Conservation (phyloP, 2,113 vertebrate genomes). For the Phodopus roborovskii region DNA sequence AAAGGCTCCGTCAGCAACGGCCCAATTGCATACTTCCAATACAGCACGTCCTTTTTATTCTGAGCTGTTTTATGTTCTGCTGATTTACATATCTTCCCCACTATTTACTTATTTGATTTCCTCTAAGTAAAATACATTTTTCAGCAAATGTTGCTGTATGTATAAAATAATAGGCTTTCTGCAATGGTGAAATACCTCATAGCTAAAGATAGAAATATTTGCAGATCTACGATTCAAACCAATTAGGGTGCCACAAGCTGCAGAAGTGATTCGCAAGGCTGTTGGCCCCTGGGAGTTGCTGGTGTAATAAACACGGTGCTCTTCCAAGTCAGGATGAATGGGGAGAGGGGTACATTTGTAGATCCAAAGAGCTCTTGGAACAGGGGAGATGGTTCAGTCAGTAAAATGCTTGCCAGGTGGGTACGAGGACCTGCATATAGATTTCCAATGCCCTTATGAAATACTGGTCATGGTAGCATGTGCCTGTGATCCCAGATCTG, state of each 20-base stretch:
- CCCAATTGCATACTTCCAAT: constrained; percentile 15
- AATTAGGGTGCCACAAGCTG: constrained; percentile 11
- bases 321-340: background rate
- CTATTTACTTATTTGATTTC: constrained; percentile 85
- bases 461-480: background rate
- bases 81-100: constrained; percentile 82
- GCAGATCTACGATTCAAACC: constrained; percentile 65
- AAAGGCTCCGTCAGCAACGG: constrained; percentile 64
- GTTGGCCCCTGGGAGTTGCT: background rate
- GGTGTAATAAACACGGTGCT: background rate
- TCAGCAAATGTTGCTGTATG: constrained; percentile 78
- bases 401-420: background rate
- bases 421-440: background rate
- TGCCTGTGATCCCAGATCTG: background rate
- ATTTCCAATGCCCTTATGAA: background rate
- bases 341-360: background rate
- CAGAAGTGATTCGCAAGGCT: background rate
- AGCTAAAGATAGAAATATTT: constrained; percentile 72
- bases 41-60: background rate
- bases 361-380: background rate
- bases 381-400: background rate
- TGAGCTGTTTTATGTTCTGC: constrained; percentile 1
- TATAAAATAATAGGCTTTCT: constrained; percentile 74
- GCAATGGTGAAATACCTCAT: constrained; percentile 54
- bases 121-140: constrained; percentile 82